Conservation (phyloP, 2,113 vertebrate genomes). For the Zonotrichia leucophrys region DNA sequence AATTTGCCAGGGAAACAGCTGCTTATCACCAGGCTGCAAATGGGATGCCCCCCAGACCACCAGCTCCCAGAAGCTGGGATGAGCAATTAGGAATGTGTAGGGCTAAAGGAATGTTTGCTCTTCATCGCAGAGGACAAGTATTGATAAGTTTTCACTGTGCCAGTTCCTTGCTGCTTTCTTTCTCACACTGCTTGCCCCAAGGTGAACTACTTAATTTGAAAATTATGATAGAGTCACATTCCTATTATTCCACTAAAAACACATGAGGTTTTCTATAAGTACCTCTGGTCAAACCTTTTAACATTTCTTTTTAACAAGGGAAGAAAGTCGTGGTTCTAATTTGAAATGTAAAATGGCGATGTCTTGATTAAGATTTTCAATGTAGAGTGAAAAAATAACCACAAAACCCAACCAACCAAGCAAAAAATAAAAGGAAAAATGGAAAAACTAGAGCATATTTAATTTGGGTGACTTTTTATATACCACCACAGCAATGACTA, state of each 20-base stretch:
- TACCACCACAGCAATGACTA: background rate
- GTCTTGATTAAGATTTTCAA: background rate
- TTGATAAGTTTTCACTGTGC: background rate
- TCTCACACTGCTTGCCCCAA: background rate
- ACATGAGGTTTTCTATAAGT: background rate
- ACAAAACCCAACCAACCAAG: background rate
- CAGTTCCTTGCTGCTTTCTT: background rate
- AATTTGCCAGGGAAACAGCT: slow-evolving; percentile 11
- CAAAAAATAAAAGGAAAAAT: background rate
- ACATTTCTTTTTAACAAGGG: background rate
- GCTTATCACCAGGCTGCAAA: background rate
- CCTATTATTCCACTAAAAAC: background rate
- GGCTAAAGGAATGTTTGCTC: background rate
- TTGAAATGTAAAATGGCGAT: background rate
- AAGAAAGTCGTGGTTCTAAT: background rate
- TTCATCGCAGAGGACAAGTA: background rate
- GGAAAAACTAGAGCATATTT: background rate
- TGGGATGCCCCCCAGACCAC: background rate
- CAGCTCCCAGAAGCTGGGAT: background rate
- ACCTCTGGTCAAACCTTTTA: background rate
- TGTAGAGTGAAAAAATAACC: background rate
- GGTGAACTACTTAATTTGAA: background rate
- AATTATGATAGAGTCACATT: background rate
- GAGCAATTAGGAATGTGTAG: background rate
- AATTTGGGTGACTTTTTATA: background rate